A percentile compares a stretch with the other conserved stretches of the same genome.
These are phyloP conservation scores for Brachionus sp. DNA, from an alignment of 1,140 invertebrate genomes.

Conservation along the genomic window DNA sequence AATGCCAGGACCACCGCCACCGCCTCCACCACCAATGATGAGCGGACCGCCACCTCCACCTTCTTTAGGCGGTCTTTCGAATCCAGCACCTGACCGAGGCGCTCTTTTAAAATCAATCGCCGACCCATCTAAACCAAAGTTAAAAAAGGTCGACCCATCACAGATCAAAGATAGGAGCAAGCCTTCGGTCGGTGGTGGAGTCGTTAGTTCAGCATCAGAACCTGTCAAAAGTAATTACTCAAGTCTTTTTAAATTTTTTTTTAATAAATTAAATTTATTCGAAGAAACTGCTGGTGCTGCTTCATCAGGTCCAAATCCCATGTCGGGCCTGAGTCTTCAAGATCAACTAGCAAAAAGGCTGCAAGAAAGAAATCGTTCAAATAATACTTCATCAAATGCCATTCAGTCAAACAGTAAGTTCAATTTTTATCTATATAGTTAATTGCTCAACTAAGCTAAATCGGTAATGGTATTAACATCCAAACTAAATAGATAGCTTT, in stretches of 20 bases:
- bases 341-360: constrained; percentile 9
- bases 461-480: constrained; percentile 18
- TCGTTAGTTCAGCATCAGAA: not conserved
- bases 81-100: not conserved
- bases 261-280: not conserved
- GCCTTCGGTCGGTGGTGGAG: not conserved
- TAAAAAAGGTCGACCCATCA: constrained; percentile 22
- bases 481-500: not conserved
- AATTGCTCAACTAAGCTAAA: not conserved
- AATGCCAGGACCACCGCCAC: constrained; percentile 28
- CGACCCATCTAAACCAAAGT: not conserved
- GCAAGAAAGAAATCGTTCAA: not conserved
- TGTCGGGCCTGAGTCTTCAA: constrained; percentile 21
- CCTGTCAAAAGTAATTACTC: not conserved
- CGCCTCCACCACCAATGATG: not conserved
- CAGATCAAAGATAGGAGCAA: not conserved
- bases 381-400: not conserved
- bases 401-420: not conserved
- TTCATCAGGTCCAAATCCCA: not conserved
- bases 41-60: constrained; percentile 12
- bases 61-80: not conserved
- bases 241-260: not conserved
- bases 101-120: constrained; percentile 20
- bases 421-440: not conserved
- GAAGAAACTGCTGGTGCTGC: not conserved